Evolutionary conservation across 2,888 invertebrate species (phyloP).

Genomic region (Catocala sponsa): DNA sequence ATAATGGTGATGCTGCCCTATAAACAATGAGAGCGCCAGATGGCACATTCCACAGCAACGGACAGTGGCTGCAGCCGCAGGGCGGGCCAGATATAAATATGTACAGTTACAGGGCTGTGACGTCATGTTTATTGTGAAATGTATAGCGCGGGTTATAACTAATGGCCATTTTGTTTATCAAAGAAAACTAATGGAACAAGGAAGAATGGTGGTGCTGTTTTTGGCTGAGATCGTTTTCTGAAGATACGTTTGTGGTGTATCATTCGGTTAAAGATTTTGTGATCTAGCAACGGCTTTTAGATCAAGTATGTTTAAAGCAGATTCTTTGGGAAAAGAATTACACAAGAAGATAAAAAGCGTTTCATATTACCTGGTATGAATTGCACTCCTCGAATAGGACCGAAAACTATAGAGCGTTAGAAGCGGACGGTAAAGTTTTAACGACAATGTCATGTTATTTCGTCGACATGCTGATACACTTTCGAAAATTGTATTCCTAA

Average conservation of each 20-base stretch:
- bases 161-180: constrained; percentile 10
- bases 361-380: no score
- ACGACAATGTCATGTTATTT: no score
- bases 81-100: constrained; percentile 58
- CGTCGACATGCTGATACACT: no score
- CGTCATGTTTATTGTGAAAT: constrained; percentile 49
- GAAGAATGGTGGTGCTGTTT: background rate
- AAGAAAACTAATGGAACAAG: background rate
- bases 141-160: constrained; percentile 11
- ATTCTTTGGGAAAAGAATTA: no score
- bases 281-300: no score
- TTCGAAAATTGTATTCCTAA: no score
- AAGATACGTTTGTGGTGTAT: background rate
- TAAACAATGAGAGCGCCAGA: constrained; percentile 48
- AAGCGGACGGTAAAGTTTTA: no score
- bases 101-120: constrained; percentile 51
- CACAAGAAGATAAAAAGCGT: no score
- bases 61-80: constrained; percentile 37
- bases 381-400: no score
- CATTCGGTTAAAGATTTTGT: no score
- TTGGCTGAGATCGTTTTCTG: background rate
- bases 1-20: constrained; percentile 35
- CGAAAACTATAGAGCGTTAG: no score
- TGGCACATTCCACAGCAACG: constrained; percentile 48
- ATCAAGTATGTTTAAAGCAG: no score